Percentiles rank a stretch among this genome's conserved stretches.
Conservation (phyloP, 1,140 invertebrate species). For the Mylabris phalerata region DNA sequence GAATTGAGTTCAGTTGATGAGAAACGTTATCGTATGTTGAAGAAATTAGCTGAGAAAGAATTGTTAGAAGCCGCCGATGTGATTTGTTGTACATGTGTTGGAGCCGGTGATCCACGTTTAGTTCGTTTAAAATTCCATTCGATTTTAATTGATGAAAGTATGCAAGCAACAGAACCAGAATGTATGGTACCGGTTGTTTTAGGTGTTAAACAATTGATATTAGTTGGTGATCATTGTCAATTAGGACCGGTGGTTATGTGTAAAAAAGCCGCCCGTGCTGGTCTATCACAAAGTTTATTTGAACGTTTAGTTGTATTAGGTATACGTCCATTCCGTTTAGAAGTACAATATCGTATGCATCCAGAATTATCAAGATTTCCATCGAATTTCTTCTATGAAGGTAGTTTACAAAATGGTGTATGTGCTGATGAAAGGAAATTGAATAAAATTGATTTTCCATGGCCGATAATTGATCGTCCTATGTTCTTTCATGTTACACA, state of each 20-base stretch:
- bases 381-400: conserved; percentile 99
- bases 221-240: conserved; percentile 99
- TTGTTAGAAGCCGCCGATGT: conserved; percentile 94
- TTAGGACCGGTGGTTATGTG: conserved; percentile 98
- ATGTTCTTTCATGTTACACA: conserved; percentile 99
- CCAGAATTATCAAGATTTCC: conserved; percentile 95
- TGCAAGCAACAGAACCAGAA: conserved; percentile 76
- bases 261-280: conserved; percentile 96
- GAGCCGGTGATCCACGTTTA: conserved; percentile 91
- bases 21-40: conserved; percentile 86
- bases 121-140: conserved; percentile 91
- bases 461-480: conserved; percentile 92
- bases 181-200: conserved; percentile 95
- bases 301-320: conserved; percentile 95
- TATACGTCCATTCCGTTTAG: conserved; percentile 88
- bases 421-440: conserved; percentile 90
- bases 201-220: conserved; percentile 91
- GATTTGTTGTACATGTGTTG: conserved; percentile 98
- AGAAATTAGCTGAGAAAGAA: conserved; percentile 87
- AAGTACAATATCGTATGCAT: conserved; percentile 99
- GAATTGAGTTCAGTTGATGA: conserved; percentile 92
- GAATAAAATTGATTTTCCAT: conserved; percentile 92
- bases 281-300: conserved; percentile 95
- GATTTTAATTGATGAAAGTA: conserved; percentile 96
- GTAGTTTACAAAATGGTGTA: conserved; percentile 94